Evolutionary conservation across 2,888 invertebrate genomes (phyloP), one percentile per base, ranked within the genome.

Genomic region (Linnaemya vulpina): DNA sequence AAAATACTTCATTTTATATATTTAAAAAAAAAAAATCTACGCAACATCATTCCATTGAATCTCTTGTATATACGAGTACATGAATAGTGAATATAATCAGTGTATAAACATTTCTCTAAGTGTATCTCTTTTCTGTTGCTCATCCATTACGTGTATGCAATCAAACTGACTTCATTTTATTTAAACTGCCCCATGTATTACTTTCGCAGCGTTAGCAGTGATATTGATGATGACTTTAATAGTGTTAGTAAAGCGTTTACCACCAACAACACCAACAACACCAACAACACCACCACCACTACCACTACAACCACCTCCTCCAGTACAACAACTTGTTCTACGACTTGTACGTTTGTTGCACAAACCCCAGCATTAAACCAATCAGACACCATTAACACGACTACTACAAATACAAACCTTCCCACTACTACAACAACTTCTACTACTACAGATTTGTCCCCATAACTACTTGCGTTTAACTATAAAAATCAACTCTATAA

Each of bases 1-100:
- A 73, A 73, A 71, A 17, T 58, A 17, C 65, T 71, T 58, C 82
- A 73, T 77, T 76, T 83, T 30, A 30, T 30, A 40, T 76, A 43
- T 77, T 71, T 35, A 63, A 35, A 51, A 67, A 68, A 30, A 68
- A 62, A n/a, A 51, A 51, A 17, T 15, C 25, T 7, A 43, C 55
- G 20, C 53, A 53, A 7, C 11, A 70, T 30, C 25, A 63, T 62
- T 55, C 58, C 70, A 82, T 82, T 38, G 20, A 51, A 49, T 46
- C 55, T 75, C 75, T 55, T 82, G 81, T 82, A 82, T 49, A 67
- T 63, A 62, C 5, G 20, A n/a, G n/a, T 20, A 20, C 60, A 38
- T 17, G n/a, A 3, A 17, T 38, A 60, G 35, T 74, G 65, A 74
- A 67, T 58, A 60, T 40, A 11, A 40, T 51, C 60, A 79, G n/a